A percentile compares a stretch with the other conserved stretches of the same genome.
phyloP scores from a whole-genome alignment of 1,140 invertebrate species.

The Mya arenaria region DNA sequence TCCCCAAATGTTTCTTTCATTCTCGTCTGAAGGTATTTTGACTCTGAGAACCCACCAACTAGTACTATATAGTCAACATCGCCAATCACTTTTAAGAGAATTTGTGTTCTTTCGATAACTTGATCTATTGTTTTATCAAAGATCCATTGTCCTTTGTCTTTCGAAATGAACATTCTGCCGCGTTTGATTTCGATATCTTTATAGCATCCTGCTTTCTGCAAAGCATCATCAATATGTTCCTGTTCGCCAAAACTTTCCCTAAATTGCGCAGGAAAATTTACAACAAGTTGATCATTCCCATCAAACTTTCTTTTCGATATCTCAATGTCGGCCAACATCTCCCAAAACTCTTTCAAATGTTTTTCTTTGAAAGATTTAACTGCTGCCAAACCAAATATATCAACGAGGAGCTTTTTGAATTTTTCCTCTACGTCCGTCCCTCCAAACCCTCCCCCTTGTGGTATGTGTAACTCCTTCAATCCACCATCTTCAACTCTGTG shows the following conservation, averaged over 20 bases:
- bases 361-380: constrained; percentile 20
- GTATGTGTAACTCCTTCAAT: constrained; percentile 4
- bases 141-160: no score
- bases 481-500: constrained; percentile 3
- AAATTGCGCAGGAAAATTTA: neutral
- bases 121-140: no score
- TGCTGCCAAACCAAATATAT: neutral
- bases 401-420: neutral
- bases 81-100: neutral
- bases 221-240: neutral
- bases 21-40: neutral
- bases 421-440: constrained; percentile 16
- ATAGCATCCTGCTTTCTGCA: neutral
- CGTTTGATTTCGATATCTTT: neutral
- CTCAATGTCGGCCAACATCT: constrained; percentile 29
- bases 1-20: constrained; percentile 10
- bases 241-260: neutral
- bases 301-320: constrained; percentile 25
- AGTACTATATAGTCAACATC: constrained; percentile 6
- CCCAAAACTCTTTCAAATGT: constrained; percentile 20
- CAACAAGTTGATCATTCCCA: neutral
- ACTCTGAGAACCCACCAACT: constrained; percentile 29
- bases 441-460: constrained; percentile 25
- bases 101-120: no score
- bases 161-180: neutral